A percentile compares a stretch with the other conserved stretches of the same genome.
Conservation (phyloP, 1,140 invertebrate genomes). For the Danaus plexippus region DNA sequence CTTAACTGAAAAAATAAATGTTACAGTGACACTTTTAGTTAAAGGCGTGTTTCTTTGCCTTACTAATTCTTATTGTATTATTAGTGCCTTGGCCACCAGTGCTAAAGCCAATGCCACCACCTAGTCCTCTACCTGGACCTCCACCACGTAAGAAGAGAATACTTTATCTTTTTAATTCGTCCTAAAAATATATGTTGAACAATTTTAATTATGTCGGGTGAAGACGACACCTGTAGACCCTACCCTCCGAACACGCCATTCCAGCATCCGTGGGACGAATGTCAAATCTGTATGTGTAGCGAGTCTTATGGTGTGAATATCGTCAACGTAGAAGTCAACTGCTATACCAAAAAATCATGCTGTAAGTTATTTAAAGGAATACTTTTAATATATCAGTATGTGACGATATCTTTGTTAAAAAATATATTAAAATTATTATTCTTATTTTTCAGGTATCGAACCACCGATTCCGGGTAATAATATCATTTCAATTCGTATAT, state of each 20-base stretch:
- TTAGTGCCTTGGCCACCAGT: conserved; percentile 38
- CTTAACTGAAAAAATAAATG: too few species aligned
- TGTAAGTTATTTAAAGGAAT: conserved; percentile 35
- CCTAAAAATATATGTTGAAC: neutral
- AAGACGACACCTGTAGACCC: conserved; percentile 51
- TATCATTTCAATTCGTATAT: conserved; percentile 3
- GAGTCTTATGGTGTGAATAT: conserved; percentile 26
- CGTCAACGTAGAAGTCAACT: conserved; percentile 52
- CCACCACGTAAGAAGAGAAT: conserved; percentile 42
- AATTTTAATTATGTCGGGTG: neutral
- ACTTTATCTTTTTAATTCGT: conserved; percentile 3
- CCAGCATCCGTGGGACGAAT: conserved; percentile 61
- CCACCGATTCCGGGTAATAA: conserved; percentile 20
- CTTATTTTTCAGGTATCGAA: conserved; percentile 25
- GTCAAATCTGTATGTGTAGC: conserved; percentile 48
- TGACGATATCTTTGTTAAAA: too few species aligned
- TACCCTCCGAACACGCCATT: conserved; percentile 44
- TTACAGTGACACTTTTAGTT: neutral
- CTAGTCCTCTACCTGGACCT: conserved; percentile 47
- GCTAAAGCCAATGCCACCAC: conserved; percentile 11
- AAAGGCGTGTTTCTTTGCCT: neutral
- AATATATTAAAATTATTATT: neutral
- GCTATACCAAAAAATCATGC: conserved; percentile 47
- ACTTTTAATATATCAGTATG: too few species aligned
- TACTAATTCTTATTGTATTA: conserved; percentile 9